Conservation (phyloP, 2,113 vertebrate genomes). For the Gambusia holbrooki region DNA sequence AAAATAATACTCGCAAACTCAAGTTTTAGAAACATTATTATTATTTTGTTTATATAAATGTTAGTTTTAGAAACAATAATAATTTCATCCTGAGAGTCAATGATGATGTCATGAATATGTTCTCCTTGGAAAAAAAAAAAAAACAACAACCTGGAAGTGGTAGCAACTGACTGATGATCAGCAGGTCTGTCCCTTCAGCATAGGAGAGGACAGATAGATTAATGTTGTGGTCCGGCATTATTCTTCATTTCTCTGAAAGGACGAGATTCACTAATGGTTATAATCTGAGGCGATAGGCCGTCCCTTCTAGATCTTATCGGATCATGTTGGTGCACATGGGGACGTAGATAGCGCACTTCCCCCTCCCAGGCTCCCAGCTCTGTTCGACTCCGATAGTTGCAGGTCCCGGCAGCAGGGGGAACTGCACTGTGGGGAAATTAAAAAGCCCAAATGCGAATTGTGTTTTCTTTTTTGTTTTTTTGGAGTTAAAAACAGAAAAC, state of each 20-base stretch:
- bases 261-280: constrained; percentile 72
- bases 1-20: too few species aligned
- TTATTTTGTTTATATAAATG: background rate
- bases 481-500: background rate
- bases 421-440: background rate
- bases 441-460: background rate
- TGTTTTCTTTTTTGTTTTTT: background rate
- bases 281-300: constrained; percentile 64
- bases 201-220: constrained; percentile 48
- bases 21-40: too few species aligned
- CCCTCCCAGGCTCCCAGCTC: constrained; percentile 22
- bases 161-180: constrained; percentile 52
- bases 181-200: constrained; percentile 30
- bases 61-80: background rate
- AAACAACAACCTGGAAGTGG: constrained; percentile 19
- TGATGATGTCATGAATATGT: constrained; percentile 45
- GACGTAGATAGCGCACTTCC: constrained; percentile 63
- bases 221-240: constrained; percentile 58
- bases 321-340: constrained; percentile 50
- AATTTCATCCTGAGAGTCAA: background rate
- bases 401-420: background rate
- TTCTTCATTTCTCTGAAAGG: constrained; percentile 65
- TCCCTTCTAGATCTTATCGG: constrained; percentile 66
- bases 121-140: background rate
- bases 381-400: constrained; percentile 41